phyloP scores from a whole-genome alignment of 2,888 invertebrate genomes.

The Lasioglossum malachurum region DNA sequence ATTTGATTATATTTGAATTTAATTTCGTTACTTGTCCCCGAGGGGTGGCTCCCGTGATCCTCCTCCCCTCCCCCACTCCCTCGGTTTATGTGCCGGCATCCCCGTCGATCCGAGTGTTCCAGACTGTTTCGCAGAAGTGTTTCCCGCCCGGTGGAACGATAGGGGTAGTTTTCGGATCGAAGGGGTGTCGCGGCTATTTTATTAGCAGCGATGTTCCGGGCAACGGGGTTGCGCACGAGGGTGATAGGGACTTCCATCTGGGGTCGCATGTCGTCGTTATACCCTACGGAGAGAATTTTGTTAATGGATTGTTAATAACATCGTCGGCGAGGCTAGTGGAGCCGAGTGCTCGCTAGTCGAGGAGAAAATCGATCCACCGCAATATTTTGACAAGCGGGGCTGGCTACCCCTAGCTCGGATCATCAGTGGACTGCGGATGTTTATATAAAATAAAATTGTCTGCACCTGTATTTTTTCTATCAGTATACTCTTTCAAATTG shows the following conservation, averaged over 20 bases:
- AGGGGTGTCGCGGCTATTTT: conserved; percentile 37
- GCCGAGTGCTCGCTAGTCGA: background rate
- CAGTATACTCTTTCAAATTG: too few relatives aligned
- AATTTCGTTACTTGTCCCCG: conserved; percentile 77
- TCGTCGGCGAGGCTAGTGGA: too few relatives aligned
- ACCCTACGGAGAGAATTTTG: background rate
- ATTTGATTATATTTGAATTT: conserved; percentile 85
- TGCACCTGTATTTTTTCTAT: too few relatives aligned
- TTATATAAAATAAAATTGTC: background rate
- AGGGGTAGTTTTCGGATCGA: conserved; percentile 40
- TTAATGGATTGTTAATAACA: conserved; percentile 11
- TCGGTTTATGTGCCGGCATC: conserved; percentile 39
- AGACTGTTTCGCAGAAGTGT: conserved; percentile 34
- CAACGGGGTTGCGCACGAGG: conserved; percentile 8
- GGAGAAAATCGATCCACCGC: background rate
- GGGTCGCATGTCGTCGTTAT: background rate
- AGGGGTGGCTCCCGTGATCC: conserved; percentile 57
- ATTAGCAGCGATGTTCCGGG: conserved; percentile 20
- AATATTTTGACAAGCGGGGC: conserved; percentile 4
- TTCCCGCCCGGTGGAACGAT: conserved; percentile 20
- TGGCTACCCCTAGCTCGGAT: background rate
- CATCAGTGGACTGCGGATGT: background rate
- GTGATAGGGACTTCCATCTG: background rate
- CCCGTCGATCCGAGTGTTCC: conserved; percentile 29
- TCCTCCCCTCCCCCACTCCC: background rate